Evolutionary conservation across 2,888 invertebrate species (phyloP).

Genomic region (Apodemia hepburni): DNA sequence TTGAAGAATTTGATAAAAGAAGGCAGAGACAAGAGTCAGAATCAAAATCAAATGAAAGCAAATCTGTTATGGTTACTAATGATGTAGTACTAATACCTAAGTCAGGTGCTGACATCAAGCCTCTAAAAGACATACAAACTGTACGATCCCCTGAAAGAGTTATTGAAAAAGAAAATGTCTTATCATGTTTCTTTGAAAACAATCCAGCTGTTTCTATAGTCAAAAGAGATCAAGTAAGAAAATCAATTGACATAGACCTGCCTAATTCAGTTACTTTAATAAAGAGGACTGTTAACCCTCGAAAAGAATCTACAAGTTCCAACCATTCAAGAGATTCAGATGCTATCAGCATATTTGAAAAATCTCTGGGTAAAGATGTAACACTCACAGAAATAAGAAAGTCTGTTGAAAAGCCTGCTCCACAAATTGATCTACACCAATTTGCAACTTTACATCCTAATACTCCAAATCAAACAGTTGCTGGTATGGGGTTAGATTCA

Average conservation of each 20-base stretch:
- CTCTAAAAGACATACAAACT: conserved; percentile 67
- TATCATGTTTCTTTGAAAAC: conserved; percentile 71
- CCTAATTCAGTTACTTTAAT: conserved; percentile 73
- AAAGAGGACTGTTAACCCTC: conserved; percentile 64
- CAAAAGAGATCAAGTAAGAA: conserved; percentile 69
- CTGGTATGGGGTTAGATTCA: conserved; percentile 54
- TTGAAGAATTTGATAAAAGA: conserved; percentile 73
- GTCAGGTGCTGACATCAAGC: conserved; percentile 69
- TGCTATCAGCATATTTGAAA: conserved; percentile 74
- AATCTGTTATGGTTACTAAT: conserved; percentile 68
- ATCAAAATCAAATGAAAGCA: conserved; percentile 54
- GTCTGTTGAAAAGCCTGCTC: conserved; percentile 58
- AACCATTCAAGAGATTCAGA: conserved; percentile 70
- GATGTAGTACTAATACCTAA: conserved; percentile 71
- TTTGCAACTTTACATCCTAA: conserved; percentile 63
- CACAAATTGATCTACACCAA: conserved; percentile 61
- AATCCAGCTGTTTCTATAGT: conserved; percentile 76
- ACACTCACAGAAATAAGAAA: conserved; percentile 73
- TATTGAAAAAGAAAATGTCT: conserved; percentile 68
- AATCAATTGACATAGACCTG: conserved; percentile 69
- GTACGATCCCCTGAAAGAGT: conserved; percentile 65
- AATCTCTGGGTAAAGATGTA: conserved; percentile 71
- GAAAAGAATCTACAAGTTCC: conserved; percentile 73
- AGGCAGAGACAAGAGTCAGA: conserved; percentile 67
- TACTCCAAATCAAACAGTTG: conserved; percentile 45